These are phyloP conservation scores for Megaceryle alcyon DNA, from an alignment of 2,797 vertebrate species.

Conservation along the genomic window DNA sequence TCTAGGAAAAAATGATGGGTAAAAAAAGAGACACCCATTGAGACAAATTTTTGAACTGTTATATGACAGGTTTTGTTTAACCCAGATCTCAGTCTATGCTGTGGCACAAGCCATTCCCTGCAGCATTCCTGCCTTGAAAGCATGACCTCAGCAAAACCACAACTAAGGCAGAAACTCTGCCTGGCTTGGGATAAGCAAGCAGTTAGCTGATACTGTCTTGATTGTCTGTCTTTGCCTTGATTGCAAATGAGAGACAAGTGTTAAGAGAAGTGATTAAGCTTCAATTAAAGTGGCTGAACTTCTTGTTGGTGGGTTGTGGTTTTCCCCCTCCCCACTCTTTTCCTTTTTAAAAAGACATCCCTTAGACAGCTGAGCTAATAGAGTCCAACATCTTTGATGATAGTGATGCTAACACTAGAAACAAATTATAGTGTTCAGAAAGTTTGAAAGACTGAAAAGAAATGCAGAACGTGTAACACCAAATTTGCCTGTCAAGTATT, in stretches of 20 bases:
- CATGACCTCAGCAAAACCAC: neutral
- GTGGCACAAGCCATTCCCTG: neutral
- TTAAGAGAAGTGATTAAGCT: constrained; percentile 57
- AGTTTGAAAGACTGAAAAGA: constrained; percentile 80
- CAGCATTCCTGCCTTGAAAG: neutral
- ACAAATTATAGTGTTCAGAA: constrained; percentile 84
- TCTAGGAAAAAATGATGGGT: neutral
- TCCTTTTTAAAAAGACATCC: constrained; percentile 61
- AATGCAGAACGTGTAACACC: constrained; percentile 78
- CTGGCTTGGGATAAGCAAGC: neutral
- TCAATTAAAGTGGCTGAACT: constrained; percentile 63
- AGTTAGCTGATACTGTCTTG: neutral
- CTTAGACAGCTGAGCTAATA: constrained; percentile 75
- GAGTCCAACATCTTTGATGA: constrained; percentile 77
- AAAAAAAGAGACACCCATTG: neutral
- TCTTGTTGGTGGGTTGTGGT: neutral
- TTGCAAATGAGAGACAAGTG: constrained; percentile 19
- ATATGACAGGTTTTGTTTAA: constrained; percentile 13
- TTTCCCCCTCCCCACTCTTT: neutral
- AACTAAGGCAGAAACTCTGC: neutral
- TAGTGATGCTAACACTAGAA: constrained; percentile 74
- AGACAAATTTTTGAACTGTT: neutral
- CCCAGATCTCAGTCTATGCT: neutral
- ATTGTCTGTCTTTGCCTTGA: constrained; percentile 4
- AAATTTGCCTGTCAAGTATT: constrained; percentile 83